Conservation (phyloP, 1,140 invertebrate species). For the Apis mellifera region Amel_HAv3.1 CM009940.2:3281501-3282000, state of each 20-base stretch:
- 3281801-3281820: not conserved
- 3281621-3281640: too few species aligned
- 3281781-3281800: not conserved
- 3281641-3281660: too few species aligned
- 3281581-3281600: too few species aligned
- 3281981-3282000: not conserved
- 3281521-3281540: too few species aligned
- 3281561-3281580: too few species aligned
- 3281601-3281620: too few species aligned
- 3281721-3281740: not conserved
- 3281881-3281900: not conserved
- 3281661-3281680: not conserved
- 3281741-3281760: not conserved
- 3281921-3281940: constrained; percentile 1
- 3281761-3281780: not conserved
- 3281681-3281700: not conserved
- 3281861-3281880: not conserved
- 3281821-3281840: not conserved
- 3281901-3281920: not conserved
- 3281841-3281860: not conserved
- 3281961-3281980: not conserved
- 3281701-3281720: not conserved
- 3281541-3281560: too few species aligned
- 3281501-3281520: too few species aligned
- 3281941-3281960: not conserved